Conservation (phyloP, 2,888 invertebrate species). For the Drosophila aldrichi region DNA sequence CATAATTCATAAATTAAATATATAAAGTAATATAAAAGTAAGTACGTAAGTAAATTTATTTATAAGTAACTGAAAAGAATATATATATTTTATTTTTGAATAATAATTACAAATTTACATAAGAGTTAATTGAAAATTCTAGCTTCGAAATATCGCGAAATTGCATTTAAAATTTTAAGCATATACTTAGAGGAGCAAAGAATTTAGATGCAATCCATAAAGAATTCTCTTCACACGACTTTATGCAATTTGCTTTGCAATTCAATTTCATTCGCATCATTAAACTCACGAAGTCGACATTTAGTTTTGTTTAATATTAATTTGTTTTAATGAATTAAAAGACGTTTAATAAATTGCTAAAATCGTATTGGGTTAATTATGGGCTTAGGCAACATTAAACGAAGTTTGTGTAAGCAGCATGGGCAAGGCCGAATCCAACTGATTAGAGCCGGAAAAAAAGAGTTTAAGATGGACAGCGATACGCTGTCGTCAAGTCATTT, state of each 20-base stretch:
- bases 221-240: slow-evolving; percentile 1
- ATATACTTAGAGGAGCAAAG: no score
- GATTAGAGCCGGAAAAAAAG: slow-evolving; percentile 27
- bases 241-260: neutral
- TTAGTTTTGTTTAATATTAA: slow-evolving; percentile 14
- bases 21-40: no score
- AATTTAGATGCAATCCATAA: neutral
- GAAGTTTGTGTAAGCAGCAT: slow-evolving; percentile 28
- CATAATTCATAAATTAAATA: neutral
- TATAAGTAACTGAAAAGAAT: no score
- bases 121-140: no score
- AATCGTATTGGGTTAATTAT: slow-evolving; percentile 40
- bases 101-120: no score
- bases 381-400: slow-evolving; percentile 33
- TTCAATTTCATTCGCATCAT: slow-evolving; percentile 15
- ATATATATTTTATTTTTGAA: no score
- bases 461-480: slow-evolving; percentile 1
- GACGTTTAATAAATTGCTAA: slow-evolving; percentile 15
- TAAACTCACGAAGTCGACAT: slow-evolving; percentile 17
- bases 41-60: neutral
- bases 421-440: slow-evolving; percentile 26
- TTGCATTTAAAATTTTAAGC: neutral
- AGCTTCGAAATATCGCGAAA: neutral
- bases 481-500: slow-evolving; percentile 4
- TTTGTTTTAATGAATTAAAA: slow-evolving; percentile 12